Conservation (phyloP, 2,888 invertebrate species). For the Drosophila peninsularis region DNA sequence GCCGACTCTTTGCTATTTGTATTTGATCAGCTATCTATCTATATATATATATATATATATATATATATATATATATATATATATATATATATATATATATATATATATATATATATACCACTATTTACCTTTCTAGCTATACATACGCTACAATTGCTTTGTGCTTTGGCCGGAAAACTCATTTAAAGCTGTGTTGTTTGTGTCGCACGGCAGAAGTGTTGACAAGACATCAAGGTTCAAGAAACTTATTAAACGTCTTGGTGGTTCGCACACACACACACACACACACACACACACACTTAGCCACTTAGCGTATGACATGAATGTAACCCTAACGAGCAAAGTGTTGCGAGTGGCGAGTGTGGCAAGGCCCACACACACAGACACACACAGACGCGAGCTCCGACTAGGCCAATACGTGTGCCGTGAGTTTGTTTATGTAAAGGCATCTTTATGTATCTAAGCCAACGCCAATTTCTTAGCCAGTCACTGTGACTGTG, state of each 20-base stretch:
- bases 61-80: not conserved
- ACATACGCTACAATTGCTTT: not conserved
- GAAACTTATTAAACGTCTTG: slow-evolving; percentile 63
- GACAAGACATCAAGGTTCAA: slow-evolving; percentile 60
- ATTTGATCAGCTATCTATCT: not conserved
- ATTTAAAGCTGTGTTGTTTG: slow-evolving; percentile 35
- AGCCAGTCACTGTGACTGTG: slow-evolving; percentile 24
- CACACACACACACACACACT: slow-evolving; percentile 18
- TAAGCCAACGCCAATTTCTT: slow-evolving; percentile 21
- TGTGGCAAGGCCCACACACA: slow-evolving; percentile 29
- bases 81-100: not conserved
- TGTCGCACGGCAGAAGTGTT: slow-evolving; percentile 38
- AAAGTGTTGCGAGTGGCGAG: slow-evolving; percentile 50
- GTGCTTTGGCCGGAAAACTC: slow-evolving; percentile 4
- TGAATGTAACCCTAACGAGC: slow-evolving; percentile 70
- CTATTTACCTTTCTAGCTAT: not conserved
- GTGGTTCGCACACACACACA: slow-evolving; percentile 5
- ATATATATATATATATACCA: not conserved
- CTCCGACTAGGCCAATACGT: slow-evolving; percentile 5
- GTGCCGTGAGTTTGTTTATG: slow-evolving; percentile 38
- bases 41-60: too few species aligned
- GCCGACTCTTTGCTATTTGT: too few species aligned
- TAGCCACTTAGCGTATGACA: slow-evolving; percentile 68
- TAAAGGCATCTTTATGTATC: slow-evolving; percentile 20
- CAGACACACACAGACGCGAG: not conserved